Conservation (phyloP, 2,797 vertebrate species). For the Neosalanx taihuensis region DNA sequence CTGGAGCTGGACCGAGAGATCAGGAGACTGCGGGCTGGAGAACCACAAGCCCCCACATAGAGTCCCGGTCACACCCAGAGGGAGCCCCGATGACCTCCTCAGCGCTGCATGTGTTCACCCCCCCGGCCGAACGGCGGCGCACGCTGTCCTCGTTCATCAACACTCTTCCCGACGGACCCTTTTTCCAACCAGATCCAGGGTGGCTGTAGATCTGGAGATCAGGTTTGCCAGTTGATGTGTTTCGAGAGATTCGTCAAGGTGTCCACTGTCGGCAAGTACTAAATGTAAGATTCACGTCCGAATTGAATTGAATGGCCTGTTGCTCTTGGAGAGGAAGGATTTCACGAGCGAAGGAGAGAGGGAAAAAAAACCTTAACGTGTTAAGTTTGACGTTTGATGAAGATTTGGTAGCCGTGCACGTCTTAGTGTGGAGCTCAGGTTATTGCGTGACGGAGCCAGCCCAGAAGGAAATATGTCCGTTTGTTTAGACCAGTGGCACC, state of each 20-base stretch:
- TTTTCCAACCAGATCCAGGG: background rate
- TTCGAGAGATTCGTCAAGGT: background rate
- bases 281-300: constrained; percentile 5
- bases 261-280: background rate
- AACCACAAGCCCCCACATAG: constrained; percentile 45
- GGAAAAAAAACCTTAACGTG: constrained; percentile 7
- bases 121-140: background rate
- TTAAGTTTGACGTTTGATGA: background rate
- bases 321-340: background rate
- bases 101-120: background rate
- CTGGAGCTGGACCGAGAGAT: constrained; percentile 78
- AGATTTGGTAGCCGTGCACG: background rate
- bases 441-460: too few species aligned
- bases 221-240: background rate
- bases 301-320: background rate
- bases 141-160: too few species aligned
- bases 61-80: background rate
- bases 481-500: too few species aligned
- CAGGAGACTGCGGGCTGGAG: constrained; percentile 63
- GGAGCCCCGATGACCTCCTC: background rate
- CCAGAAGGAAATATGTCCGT: too few species aligned
- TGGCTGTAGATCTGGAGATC: background rate
- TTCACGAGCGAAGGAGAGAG: background rate
- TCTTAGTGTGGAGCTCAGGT: background rate
- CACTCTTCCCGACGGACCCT: background rate